Base-by-base conservation (phyloP, 2,888 invertebrate species). In the Euplagia quadripunctaria region DNA sequence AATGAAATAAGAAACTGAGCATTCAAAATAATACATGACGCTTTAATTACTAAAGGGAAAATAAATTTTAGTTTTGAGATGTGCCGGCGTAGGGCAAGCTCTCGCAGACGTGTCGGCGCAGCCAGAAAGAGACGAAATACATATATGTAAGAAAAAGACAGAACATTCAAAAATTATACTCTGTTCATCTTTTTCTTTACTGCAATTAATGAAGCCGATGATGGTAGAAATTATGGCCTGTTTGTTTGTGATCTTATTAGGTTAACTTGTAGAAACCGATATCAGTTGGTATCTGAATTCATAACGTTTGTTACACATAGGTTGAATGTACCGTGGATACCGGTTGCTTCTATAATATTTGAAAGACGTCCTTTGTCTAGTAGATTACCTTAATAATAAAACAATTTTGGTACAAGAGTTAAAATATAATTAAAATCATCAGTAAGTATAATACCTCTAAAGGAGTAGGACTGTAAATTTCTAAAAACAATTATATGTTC, bases 21-120 rank as follows among this genome's bases (percentile, higher is more conserved):
- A 71, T 65, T 64, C 58, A 73, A 76, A 80, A 72, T 77, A 71
- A 41, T 63, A n/a, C 69, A 78, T 49, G 71, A 46, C 67, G 63
- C 65, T 63, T 65, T 77, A 63, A 79, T 75, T 71, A 73, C 76
- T 70, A 69, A 66, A 70, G n/a, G 46, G n/a, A 70, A 58, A 42
- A 64, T 76, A 74, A 70, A 76, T 76, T 78, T 77, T 65, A 52
- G 74, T 71, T 72, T 72, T 71, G 72, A 66, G 71, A 75, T 75
- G 74, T 72, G 73, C 79, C 79, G 78, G 75, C 79, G 70, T 74
- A 79, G 43, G 69, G 46, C 52, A 67, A 70, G 79, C 79, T 86
- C 76, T 81, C 80, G 90, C 90, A 94, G 94, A 94, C 94, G 91
- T 82, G 82, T 78, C 89, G 94, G 93, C 93, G 92, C 92, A 91